phyloP scores from a whole-genome alignment of 2,797 vertebrate species.

The Neopelma chrysocephalum region DNA sequence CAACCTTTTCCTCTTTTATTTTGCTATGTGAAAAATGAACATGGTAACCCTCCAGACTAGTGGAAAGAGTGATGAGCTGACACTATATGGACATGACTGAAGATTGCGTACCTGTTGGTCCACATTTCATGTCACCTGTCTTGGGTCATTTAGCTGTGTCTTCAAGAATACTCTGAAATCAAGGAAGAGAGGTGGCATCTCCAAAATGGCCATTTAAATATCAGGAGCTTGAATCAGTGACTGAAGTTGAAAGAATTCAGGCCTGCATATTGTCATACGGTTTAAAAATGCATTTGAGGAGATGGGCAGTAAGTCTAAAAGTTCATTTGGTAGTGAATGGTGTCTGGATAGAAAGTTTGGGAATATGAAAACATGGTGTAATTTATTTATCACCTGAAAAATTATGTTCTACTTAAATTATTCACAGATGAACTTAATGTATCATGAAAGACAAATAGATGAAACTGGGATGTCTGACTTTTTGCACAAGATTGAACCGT shows the following conservation, averaged over 20 bases:
- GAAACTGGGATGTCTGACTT: background rate
- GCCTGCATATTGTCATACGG: background rate
- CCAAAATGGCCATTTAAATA: background rate
- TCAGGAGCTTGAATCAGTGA: background rate
- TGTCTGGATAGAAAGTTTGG: background rate
- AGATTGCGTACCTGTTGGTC: background rate
- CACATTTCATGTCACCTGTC: background rate
- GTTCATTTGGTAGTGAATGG: background rate
- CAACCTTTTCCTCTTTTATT: background rate
- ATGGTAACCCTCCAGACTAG: background rate
- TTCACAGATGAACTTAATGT: background rate
- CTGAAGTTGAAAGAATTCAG: background rate
- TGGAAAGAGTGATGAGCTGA: background rate
- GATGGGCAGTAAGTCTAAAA: background rate
- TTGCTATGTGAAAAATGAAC: background rate
- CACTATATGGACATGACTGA: background rate
- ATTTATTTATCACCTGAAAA: slow-evolving; percentile 14
- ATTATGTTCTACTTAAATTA: background rate
- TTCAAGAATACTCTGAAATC: background rate
- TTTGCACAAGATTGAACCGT: background rate
- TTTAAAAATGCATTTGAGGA: slow-evolving; percentile 3
- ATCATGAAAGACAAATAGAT: background rate
- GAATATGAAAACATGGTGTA: background rate
- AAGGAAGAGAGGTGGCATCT: background rate
- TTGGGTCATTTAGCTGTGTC: background rate